Conservation (phyloP, 2,888 invertebrate species). For the Agrochola lota region DNA sequence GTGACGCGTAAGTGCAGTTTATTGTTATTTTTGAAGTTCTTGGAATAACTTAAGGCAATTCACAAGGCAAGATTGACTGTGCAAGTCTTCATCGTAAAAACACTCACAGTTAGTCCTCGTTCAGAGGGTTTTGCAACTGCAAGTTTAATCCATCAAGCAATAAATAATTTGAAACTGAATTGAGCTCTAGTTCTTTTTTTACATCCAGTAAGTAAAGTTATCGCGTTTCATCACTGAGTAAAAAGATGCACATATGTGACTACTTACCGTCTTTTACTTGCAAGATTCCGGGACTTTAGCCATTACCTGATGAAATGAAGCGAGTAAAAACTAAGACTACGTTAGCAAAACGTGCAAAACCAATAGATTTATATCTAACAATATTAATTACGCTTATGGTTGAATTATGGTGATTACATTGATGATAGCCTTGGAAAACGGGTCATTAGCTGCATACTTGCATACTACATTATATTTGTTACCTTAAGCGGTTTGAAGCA, state of each 20-base stretch:
- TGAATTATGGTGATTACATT: conserved; percentile 56
- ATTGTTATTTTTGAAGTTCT: not conserved
- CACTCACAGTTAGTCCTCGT: not conserved
- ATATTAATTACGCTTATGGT: conserved; percentile 60
- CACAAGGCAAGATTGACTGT: not conserved
- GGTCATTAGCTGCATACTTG: conserved; percentile 51
- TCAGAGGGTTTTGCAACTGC: not conserved
- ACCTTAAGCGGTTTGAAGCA: conserved; percentile 27
- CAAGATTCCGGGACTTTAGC: not conserved
- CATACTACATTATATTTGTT: conserved; percentile 31
- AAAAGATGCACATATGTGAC: not conserved
- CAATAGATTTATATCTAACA: conserved; percentile 56
- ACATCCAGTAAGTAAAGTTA: not conserved
- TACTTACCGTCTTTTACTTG: not conserved
- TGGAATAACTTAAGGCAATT: not conserved
- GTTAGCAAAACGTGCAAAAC: conserved; percentile 47
- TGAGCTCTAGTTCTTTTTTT: not conserved
- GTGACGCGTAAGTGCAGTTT: not conserved
- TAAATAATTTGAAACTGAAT: not conserved
- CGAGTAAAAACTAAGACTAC: conserved; percentile 30
- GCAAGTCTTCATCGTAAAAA: not conserved
- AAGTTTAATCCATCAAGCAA: not conserved
- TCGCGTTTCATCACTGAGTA: not conserved
- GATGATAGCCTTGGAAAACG: conserved; percentile 53
- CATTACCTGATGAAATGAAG: conserved; percentile 33